Conservation (phyloP, 2,888 invertebrate species). For the Agrochola lychnidis region DNA sequence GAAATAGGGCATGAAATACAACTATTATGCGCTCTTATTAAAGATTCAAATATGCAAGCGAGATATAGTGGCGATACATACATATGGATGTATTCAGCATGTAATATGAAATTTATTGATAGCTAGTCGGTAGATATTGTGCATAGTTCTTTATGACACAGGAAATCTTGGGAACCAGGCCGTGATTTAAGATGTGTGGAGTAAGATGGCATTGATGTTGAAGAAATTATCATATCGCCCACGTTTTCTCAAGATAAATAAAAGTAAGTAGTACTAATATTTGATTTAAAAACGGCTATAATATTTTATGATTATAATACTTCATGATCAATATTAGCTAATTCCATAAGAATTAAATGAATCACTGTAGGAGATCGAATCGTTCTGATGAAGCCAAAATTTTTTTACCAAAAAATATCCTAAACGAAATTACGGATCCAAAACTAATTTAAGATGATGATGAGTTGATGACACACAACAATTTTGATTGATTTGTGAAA, state of each 20-base stretch:
- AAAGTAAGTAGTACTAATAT: constrained; percentile 44
- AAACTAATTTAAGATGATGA: constrained; percentile 16
- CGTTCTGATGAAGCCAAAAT: neutral
- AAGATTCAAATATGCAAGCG: constrained; percentile 73
- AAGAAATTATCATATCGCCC: constrained; percentile 58
- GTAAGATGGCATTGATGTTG: constrained; percentile 21
- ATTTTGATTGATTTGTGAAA: constrained; percentile 55
- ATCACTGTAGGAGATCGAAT: neutral
- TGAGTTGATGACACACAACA: constrained; percentile 29
- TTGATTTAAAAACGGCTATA: constrained; percentile 32
- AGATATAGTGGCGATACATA: constrained; percentile 67
- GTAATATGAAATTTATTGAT: constrained; percentile 64
- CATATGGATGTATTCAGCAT: constrained; percentile 60
- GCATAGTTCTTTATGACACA: constrained; percentile 60
- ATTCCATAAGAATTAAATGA: neutral
- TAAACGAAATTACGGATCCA: constrained; percentile 5
- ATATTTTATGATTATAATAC: constrained; percentile 26
- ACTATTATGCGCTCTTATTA: constrained; percentile 69
- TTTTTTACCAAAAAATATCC: neutral
- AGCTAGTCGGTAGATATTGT: constrained; percentile 57
- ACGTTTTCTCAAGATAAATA: constrained; percentile 46
- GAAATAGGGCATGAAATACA: constrained; percentile 65
- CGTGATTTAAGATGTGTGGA: constrained; percentile 62
- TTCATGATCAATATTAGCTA: constrained; percentile 14
- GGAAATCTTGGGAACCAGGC: constrained; percentile 63